Conservation (phyloP, 2,797 vertebrate species). For the Propithecus deckenii region DNA sequence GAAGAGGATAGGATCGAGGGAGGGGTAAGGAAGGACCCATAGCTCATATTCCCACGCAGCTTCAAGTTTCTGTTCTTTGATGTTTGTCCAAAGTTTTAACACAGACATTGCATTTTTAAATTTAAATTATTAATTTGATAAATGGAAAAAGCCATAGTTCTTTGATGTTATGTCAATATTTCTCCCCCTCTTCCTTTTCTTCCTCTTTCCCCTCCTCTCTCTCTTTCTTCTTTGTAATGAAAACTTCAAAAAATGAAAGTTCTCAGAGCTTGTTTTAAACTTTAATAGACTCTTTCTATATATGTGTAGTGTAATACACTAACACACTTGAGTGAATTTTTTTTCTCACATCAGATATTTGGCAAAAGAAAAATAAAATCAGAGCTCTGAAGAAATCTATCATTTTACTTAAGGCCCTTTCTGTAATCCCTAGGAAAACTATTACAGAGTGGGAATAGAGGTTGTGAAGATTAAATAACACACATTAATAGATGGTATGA, state of each 20-base stretch:
- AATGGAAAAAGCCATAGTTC: neutral
- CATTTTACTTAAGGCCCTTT: neutral
- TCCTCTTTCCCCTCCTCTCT: neutral
- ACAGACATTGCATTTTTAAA: neutral
- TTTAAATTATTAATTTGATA: neutral
- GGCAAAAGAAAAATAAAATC: neutral
- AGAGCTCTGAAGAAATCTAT: neutral
- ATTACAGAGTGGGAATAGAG: neutral
- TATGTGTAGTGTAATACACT: neutral
- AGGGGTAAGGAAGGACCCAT: neutral
- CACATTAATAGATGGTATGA: neutral
- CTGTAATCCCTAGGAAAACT: neutral
- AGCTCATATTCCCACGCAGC: neutral
- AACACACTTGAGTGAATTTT: neutral
- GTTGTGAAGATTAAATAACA: neutral
- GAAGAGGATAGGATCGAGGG: neutral
- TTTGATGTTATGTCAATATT: neutral
- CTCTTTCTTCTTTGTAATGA: neutral
- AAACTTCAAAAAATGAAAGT: neutral
- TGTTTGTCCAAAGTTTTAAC: neutral
- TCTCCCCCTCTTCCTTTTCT: neutral
- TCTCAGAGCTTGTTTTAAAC: neutral
- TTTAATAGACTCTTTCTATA: neutral
- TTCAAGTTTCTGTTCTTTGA: neutral
- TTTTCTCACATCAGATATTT: neutral